These are phyloP conservation scores for Anhinga rufa DNA, from an alignment of 2,113 vertebrate species.

Conservation along the genomic window DNA sequence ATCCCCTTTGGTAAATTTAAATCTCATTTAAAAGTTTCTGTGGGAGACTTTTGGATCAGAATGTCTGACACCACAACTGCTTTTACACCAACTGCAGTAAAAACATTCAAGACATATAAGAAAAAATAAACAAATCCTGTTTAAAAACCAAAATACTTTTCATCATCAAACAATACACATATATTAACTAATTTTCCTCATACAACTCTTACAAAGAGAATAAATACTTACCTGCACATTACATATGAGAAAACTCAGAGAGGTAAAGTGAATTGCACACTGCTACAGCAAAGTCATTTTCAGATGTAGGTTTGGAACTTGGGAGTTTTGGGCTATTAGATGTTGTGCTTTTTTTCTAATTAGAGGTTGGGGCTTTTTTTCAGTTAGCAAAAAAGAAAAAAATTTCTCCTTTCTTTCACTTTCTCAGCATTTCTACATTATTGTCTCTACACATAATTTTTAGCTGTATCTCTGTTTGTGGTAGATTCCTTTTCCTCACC, in stretches of 20 bases:
- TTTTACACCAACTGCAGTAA: not conserved
- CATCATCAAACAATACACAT: not conserved
- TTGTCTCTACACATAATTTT: not conserved
- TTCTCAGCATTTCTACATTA: not conserved
- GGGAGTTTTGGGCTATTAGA: not conserved
- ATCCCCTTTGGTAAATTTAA: constrained; percentile 9
- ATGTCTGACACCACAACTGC: not conserved
- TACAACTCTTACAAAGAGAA: not conserved
- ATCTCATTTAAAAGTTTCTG: not conserved
- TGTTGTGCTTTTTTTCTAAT: not conserved
- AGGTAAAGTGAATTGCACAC: not conserved
- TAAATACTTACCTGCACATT: not conserved
- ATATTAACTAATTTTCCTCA: not conserved
- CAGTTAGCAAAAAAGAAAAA: not conserved
- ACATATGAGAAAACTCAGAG: not conserved
- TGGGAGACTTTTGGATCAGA: not conserved
- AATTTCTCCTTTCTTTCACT: not conserved
- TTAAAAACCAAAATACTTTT: not conserved
- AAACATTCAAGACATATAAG: not conserved
- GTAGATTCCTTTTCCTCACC: not conserved
- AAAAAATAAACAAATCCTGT: not conserved
- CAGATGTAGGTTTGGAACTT: not conserved
- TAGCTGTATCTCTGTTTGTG: not conserved
- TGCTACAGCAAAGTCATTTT: not conserved
- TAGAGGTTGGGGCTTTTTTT: accelerated